These are phyloP conservation scores for Glaucidium brasilianum DNA, from an alignment of 2,113 vertebrate species.

Conservation along the genomic window DNA sequence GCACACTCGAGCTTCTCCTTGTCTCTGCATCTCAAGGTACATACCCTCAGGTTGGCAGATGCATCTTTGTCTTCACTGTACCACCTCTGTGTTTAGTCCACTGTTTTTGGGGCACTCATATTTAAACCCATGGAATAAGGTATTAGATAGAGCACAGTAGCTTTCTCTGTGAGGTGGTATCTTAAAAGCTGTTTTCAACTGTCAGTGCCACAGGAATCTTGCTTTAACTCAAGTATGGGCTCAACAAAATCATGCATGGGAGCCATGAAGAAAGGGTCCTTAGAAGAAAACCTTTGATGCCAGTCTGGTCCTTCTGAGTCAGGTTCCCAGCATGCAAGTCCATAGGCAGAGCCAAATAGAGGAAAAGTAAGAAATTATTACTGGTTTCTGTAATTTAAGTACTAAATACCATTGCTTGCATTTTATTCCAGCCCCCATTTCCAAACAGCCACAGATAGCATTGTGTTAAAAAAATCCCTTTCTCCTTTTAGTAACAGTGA, in stretches of 20 bases:
- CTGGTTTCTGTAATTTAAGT: not conserved
- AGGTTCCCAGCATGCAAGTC: not conserved
- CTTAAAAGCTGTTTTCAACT: not conserved
- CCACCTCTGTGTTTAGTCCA: not conserved
- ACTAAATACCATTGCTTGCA: not conserved
- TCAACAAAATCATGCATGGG: not conserved
- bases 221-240: not conserved
- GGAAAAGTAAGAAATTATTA: not conserved
- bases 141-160: not conserved
- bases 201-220: not conserved
- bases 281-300: not conserved
- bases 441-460: not conserved
- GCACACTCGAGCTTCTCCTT: rapidly evolving
- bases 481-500: not conserved
- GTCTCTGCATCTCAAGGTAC: not conserved
- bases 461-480: not conserved
- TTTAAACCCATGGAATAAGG: not conserved
- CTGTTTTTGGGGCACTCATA: not conserved
- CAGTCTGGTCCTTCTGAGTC: not conserved
- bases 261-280: not conserved
- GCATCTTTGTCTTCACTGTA: not conserved
- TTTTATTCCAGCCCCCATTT: not conserved
- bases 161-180: not conserved
- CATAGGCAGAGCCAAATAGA: not conserved
- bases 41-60: not conserved